Evolutionary conservation across 1,140 invertebrate genomes (phyloP).

Genomic region (Zaprionus vittiger): DNA sequence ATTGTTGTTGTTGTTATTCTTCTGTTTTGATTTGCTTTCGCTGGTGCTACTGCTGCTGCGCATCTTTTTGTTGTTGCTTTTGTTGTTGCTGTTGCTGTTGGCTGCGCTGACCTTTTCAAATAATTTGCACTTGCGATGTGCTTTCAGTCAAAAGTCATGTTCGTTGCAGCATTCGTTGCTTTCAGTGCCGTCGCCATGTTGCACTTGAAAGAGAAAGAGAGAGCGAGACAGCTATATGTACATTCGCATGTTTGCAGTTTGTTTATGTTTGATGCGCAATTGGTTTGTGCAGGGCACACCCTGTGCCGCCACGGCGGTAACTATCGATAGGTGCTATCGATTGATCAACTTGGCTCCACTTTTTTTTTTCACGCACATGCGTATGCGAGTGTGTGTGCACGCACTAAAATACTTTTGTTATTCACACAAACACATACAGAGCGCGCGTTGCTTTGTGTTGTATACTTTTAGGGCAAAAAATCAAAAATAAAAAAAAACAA

Average conservation of each 20-base stretch:
- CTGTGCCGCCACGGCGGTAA: background rate
- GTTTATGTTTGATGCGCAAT: conserved; percentile 12
- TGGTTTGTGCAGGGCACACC: conserved; percentile 29
- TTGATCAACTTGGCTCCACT: background rate
- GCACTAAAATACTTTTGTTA: background rate
- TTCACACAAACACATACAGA: background rate
- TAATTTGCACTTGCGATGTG: conserved; percentile 53
- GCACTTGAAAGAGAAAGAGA: background rate
- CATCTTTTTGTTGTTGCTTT: background rate
- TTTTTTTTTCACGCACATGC: background rate
- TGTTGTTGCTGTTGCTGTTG: conserved; percentile 39
- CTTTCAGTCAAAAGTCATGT: conserved; percentile 77
- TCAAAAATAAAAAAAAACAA: background rate
- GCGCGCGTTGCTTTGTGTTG: background rate
- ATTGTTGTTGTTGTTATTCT: conserved; percentile 13
- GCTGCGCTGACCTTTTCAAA: conserved; percentile 73
- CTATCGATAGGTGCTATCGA: conserved; percentile 16
- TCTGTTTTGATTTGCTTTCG: conserved; percentile 14
- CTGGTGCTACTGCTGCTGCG: background rate
- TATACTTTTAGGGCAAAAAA: conserved; percentile 48
- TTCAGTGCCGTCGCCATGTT: conserved; percentile 46
- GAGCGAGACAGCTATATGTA: background rate
- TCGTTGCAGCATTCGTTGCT: conserved; percentile 49
- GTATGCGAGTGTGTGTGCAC: background rate
- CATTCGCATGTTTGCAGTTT: background rate